Evolutionary conservation across 2,797 vertebrate species (phyloP).

Genomic region (Coranthus polyacanthus): DNA sequence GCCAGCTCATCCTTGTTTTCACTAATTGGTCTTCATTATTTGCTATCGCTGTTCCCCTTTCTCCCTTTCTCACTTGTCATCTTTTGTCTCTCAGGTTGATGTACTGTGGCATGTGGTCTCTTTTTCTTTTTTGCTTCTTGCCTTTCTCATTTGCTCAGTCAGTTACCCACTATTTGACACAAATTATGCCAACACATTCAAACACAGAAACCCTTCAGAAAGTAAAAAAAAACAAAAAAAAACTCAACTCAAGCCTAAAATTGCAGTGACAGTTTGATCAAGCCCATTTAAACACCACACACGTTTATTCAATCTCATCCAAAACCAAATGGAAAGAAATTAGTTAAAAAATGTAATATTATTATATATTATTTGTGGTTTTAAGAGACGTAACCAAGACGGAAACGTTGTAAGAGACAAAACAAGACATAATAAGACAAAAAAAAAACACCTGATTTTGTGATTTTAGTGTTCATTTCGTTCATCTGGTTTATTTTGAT

Average conservation of each 20-base stretch:
- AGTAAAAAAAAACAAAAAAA: no score
- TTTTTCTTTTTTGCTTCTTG: neutral
- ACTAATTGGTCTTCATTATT: slow-evolving; percentile 55
- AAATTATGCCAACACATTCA: slow-evolving; percentile 7
- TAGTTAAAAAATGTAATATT: no score
- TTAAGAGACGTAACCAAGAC: no score
- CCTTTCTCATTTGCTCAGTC: neutral
- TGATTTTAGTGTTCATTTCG: neutral
- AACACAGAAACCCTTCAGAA: no score
- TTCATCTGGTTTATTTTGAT: neutral
- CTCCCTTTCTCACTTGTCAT: neutral
- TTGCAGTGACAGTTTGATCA: neutral
- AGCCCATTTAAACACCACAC: neutral
- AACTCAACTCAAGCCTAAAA: no score
- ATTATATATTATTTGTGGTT: no score
- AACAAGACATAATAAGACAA: no score
- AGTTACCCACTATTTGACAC: neutral
- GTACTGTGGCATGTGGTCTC: neutral
- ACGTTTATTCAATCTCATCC: no score
- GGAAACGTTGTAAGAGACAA: no score
- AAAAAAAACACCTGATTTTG: no score
- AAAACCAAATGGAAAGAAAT: neutral
- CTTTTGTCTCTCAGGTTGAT: neutral
- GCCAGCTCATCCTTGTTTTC: slow-evolving; percentile 49
- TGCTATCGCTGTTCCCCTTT: neutral